Evolutionary conservation across 2,797 vertebrate species (phyloP).

Genomic region (Cirrhinus molitorella): DNA sequence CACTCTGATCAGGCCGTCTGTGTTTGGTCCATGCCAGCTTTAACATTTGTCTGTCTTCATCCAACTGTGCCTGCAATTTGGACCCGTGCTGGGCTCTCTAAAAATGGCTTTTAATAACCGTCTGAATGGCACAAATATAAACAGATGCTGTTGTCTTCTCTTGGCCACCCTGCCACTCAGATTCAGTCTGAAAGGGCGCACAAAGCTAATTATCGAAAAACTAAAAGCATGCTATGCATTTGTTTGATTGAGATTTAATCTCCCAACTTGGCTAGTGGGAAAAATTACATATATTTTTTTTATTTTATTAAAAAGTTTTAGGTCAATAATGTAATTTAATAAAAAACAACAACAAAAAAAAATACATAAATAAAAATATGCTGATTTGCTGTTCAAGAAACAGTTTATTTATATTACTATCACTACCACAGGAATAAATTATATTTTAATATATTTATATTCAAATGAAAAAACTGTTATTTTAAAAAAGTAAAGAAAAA

Average conservation of each 20-base stretch:
- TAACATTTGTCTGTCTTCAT: conserved; percentile 53
- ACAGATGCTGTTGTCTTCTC: conserved; percentile 57
- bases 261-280: neutral
- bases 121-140: conserved; percentile 56
- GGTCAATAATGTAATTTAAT: too few relatives aligned
- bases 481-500: too few relatives aligned
- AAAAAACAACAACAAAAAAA: too few relatives aligned
- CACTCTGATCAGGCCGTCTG: conserved; percentile 44
- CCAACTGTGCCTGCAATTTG: conserved; percentile 56
- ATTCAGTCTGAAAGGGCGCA: conserved; percentile 26
- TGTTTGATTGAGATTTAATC: conserved; percentile 51
- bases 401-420: too few relatives aligned
- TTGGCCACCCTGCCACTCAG: conserved; percentile 35
- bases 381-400: too few relatives aligned
- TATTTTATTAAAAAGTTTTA: too few relatives aligned
- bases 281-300: neutral
- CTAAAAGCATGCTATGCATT: conserved; percentile 52
- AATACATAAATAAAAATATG: too few relatives aligned
- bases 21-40: conserved; percentile 49
- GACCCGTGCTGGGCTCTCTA: conserved; percentile 52
- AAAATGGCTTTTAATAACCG: conserved; percentile 59
- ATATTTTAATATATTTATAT: too few relatives aligned
- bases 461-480: too few relatives aligned
- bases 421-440: too few relatives aligned
- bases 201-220: conserved; percentile 51